Percentiles rank a stretch among this genome's conserved stretches.
phyloP scores from a whole-genome alignment of 2,113 vertebrate genomes.

The Rhipidura dahli region DNA sequence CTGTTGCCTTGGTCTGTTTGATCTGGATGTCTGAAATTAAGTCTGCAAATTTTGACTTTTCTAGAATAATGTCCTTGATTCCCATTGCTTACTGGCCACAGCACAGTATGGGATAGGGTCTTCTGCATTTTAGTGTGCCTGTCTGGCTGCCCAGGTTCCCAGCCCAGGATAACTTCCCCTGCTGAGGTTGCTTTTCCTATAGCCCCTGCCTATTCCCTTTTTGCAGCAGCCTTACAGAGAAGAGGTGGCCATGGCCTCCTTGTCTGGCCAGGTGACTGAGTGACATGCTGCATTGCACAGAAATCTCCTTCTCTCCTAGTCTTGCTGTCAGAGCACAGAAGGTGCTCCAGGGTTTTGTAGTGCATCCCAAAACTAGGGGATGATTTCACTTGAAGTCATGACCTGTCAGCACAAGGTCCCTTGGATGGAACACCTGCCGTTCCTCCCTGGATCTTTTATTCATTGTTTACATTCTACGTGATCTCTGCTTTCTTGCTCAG shows the following conservation, averaged over 20 bases:
- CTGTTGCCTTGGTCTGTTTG: not conserved
- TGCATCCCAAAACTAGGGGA: not conserved
- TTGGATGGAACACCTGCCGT: not conserved
- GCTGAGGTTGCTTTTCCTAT: not conserved
- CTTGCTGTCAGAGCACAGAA: not conserved
- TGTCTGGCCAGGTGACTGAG: not conserved
- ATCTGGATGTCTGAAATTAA: not conserved
- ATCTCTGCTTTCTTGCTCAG: not conserved
- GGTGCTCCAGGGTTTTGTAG: not conserved
- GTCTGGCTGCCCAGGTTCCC: not conserved
- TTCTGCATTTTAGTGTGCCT: not conserved
- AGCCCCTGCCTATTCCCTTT: not conserved
- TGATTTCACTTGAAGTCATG: not conserved
- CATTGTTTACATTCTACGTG: not conserved
- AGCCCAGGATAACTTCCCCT: not conserved
- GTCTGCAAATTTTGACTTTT: not conserved
- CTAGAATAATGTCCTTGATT: not conserved
- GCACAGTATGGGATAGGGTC: not conserved
- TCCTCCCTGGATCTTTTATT: not conserved
- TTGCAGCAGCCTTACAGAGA: not conserved
- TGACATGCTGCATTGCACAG: not conserved
- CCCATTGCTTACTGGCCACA: not conserved
- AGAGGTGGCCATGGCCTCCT: rapidly evolving
- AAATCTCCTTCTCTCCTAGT: not conserved
- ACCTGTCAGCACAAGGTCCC: not conserved